Evolutionary conservation across 2,113 vertebrate genomes (phyloP), one percentile per base, ranked within the genome.

Genomic region (Ursus arctos): DNA sequence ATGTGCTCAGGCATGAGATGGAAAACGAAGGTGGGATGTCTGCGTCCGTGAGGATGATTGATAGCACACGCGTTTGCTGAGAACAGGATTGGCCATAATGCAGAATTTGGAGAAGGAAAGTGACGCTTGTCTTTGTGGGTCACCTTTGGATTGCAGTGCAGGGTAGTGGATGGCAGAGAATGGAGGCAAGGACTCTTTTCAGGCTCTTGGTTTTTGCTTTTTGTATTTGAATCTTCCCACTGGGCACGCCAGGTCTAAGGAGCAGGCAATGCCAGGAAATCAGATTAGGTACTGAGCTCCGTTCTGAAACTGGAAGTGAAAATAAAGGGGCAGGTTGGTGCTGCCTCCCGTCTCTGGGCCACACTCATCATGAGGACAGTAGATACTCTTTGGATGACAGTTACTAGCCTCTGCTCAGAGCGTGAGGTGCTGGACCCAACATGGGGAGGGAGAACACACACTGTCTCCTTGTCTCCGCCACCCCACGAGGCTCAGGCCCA

Each of bases 351-450:
- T 67, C 63, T 67, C 63, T 67, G 63, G 14, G 63, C 14, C 63
- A 67, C 63, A 67, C 63, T 67, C 63, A 0, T 31, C 36, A 12
- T 6, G 47, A 33, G 15, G 43, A 7, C 9, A 5, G 63, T 18
- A 28, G 51, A 31, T 14, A 0, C 1, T 24, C n/a, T 83, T 67
- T 40, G 18, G 24, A 18, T 61, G 33, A 55, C n/a, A 33, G 24
- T 31, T 51, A 36, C 40, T 26, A 24, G n/a, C 72, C 53, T 55
- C 36, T 36, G 8, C 53, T 40, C 22, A 33, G 18, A 15, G 33
- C 8, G 0, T 0, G 5, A 21, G 11, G 47, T 13, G 67, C 53
- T 2, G 33, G 71, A 18, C 10, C 26, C 3, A 2, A 0, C 0
- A 0, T 22, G 76, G 19, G 74, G 26, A 65, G 74, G 74, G 26